phyloP scores from a whole-genome alignment of 2,113 vertebrate genomes.

The Apistogramma diplotaenia region DNA sequence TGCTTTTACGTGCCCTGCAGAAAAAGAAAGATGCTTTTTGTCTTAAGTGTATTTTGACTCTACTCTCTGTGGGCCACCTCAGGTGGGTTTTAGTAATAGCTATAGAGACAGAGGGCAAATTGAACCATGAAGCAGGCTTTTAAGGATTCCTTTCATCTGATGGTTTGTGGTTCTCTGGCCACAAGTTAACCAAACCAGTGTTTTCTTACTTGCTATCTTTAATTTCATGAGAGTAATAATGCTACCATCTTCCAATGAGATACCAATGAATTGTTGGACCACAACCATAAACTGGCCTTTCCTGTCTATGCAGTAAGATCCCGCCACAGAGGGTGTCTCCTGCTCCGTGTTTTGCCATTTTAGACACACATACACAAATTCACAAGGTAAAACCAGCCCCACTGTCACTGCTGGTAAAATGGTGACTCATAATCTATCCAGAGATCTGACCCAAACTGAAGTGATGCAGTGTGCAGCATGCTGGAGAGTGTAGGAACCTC shows the following conservation, averaged over 20 bases:
- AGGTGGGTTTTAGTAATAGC: slow-evolving; percentile 19
- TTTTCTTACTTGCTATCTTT: too few species aligned
- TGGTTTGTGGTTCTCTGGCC: not conserved
- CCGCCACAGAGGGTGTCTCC: too few species aligned
- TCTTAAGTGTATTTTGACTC: slow-evolving; percentile 20
- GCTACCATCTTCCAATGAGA: not conserved
- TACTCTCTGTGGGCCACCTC: not conserved
- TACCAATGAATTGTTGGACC: not conserved
- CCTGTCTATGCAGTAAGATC: too few species aligned
- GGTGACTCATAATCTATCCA: not conserved
- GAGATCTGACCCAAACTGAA: not conserved
- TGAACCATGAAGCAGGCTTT: not conserved
- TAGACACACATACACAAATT: not conserved
- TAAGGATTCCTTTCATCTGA: not conserved
- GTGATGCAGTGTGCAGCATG: fast-evolving
- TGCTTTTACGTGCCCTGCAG: slow-evolving; percentile 6
- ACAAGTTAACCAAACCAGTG: too few species aligned
- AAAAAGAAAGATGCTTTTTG: not conserved
- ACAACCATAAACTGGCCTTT: not conserved
- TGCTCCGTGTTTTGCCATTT: not conserved
- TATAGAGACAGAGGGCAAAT: not conserved
- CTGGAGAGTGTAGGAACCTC: not conserved
- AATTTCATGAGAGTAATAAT: not conserved
- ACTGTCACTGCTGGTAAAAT: not conserved
- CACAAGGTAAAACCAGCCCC: not conserved